Evolutionary conservation across 2,113 vertebrate genomes (phyloP), one percentile per base, ranked within the genome.

Genomic region (Rattus norvegicus): DNA sequence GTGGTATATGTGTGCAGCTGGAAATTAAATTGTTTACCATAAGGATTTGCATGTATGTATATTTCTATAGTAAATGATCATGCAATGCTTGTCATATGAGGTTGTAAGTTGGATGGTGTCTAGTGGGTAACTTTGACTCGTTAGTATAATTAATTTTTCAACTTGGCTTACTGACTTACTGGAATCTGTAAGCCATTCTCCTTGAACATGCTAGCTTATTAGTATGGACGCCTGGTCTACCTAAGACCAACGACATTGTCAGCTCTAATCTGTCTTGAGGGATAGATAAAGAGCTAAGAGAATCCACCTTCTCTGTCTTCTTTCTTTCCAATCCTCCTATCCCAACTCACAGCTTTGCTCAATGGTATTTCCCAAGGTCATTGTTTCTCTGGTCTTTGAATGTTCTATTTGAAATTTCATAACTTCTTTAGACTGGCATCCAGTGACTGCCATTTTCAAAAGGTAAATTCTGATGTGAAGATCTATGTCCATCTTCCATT

Each of bases 21-120:
- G 97, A 98, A 95, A 97, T 97, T 90, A 97, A 98, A 93, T 98
- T 98, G 98, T 98, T 98, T 98, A 91, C 96, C 95, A 96, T 88
- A 95, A 80, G 56, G 49, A 90, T 97, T 95, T 75, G 93, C 81
- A 91, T 1, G 10, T 94, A 95, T 93, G 94, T 88, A 36, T 69
- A 97, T 98, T 98, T 98, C 98, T 97, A 97, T 97, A 98, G 97
- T 98, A 97, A 98, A 98, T 96, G 91, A 97, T 98, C 95, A 90
- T 96, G 96, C 97, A 97, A 96, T 94, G 88, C 65, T 54, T 65
- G 28, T 84, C 56, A 87, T 97, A 97, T 98, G 98, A 95, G 94
- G 84, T 33, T 33, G 16, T 59, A 88, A 70, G 39, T 73, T 88
- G 63, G 28, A 47, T 9, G 61, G 85, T 3, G 4, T 81, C 94